phyloP scores from a whole-genome alignment of 2,113 vertebrate genomes.

The Chaetorhynchus papuensis region DNA sequence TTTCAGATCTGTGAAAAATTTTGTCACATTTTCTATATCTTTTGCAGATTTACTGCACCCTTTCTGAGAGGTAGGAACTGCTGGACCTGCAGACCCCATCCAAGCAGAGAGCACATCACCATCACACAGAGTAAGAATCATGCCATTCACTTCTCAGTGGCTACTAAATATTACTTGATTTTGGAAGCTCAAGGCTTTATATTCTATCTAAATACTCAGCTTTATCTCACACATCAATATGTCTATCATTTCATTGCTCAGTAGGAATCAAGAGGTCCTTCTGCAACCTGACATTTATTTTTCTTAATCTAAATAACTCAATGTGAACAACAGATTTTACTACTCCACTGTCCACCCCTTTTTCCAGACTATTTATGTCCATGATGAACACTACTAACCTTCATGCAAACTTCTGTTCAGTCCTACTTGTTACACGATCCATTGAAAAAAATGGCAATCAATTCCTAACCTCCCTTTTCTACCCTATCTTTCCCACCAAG shows the following conservation, averaged over 20 bases:
- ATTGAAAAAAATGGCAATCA: not conserved
- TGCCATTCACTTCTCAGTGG: not conserved
- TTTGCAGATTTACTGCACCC: not conserved
- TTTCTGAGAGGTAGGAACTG: not conserved
- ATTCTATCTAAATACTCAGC: not conserved
- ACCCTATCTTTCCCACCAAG: not conserved
- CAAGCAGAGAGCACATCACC: not conserved
- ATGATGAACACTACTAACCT: not conserved
- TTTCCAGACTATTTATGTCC: not conserved
- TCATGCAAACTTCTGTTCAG: not conserved
- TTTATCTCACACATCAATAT: rapidly evolving
- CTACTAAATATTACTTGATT: not conserved
- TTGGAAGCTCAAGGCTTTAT: not conserved
- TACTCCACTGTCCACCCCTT: rapidly evolving
- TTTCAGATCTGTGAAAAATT: not conserved
- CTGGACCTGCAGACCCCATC: not conserved
- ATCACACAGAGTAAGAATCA: not conserved
- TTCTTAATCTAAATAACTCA: not conserved
- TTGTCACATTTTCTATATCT: not conserved
- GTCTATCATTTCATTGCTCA: not conserved
- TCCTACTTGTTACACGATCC: not conserved
- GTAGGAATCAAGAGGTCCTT: not conserved
- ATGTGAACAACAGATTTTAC: not conserved
- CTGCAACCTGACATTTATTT: not conserved
- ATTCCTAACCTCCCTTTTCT: not conserved